Base-by-base conservation (phyloP, 2,797 vertebrate species). In the Bufotes viridis region DNA sequence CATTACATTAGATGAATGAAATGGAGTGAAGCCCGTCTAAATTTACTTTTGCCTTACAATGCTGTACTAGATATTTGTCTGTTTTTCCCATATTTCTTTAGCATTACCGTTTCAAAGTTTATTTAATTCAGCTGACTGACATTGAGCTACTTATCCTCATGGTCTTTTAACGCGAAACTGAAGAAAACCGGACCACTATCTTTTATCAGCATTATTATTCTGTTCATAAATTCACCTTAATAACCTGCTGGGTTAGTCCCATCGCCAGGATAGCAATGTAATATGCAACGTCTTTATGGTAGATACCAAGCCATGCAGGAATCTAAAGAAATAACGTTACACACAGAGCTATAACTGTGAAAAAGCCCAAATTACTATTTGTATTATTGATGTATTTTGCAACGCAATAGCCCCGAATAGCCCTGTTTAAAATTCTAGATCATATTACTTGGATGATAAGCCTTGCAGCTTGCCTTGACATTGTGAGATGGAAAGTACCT, bases 1-100 rank as follows among this genome's bases (percentile, higher is more conserved):
- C 92, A 91, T 91, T 89, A 91, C 90, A 89, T 90, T 82, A 90
- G 94, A 94, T 94, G 94, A 96, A 95, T 96, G 95, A 95, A 94
- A 95, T 93, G 92, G 92, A 95, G 82, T 90, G 93, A 93, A 93
- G 93, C 92, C 92, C 90, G 86, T 14, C 91, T 89, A 91, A 92
- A 92, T 92, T 91, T 53, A 89, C 67, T 81, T 7, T 57, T 63
- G 29, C 57, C 83, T 51, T 70, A 57, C 58, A 57, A 42, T 65
- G 81, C 79, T 61, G 22, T 53, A 24, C 74, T 65, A 85, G 84
- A 85, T 85, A 85, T 11, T 29, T 22, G 74, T 42, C 60, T 20
- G 22, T 24, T 65, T 78, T 29, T n/a, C 26, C 17, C 42, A 17
- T 24, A 24, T 72, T 26, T 42, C 49, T 51, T 42, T 57, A 58